phyloP scores from a whole-genome alignment of 2,113 vertebrate species.

The Peromyscus californicus region DNA sequence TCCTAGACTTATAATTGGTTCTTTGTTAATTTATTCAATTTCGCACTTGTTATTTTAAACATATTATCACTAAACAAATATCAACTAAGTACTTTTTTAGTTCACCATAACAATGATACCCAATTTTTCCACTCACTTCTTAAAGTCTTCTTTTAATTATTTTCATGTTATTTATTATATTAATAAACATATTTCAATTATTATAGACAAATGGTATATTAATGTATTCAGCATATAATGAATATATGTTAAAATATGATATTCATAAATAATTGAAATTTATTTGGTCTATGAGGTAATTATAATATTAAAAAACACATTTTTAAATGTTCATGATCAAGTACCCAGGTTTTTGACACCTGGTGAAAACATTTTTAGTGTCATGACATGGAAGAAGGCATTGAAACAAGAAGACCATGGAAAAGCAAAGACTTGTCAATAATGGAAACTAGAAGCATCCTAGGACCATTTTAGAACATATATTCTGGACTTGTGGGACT shows the following conservation, averaged over 20 bases:
- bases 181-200: not conserved
- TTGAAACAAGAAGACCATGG: not conserved
- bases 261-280: not conserved
- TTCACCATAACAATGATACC: not conserved
- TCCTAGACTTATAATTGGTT: not conserved
- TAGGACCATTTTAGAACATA: not conserved
- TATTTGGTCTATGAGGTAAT: not conserved
- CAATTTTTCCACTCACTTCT: not conserved
- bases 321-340: not conserved
- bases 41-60: not conserved
- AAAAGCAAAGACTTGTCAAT: not conserved
- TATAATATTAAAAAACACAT: not conserved
- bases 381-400: not conserved
- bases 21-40: conserved; percentile 1
- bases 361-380: no score
- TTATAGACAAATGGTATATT: not conserved
- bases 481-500: no score
- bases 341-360: not conserved
- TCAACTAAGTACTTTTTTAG: not conserved
- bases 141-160: not conserved
- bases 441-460: not conserved
- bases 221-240: not conserved
- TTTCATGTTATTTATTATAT: not conserved
- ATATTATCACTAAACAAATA: not conserved
- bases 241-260: not conserved